phyloP scores from a whole-genome alignment of 2,797 vertebrate species.

The Epinephelus awoara region DNA sequence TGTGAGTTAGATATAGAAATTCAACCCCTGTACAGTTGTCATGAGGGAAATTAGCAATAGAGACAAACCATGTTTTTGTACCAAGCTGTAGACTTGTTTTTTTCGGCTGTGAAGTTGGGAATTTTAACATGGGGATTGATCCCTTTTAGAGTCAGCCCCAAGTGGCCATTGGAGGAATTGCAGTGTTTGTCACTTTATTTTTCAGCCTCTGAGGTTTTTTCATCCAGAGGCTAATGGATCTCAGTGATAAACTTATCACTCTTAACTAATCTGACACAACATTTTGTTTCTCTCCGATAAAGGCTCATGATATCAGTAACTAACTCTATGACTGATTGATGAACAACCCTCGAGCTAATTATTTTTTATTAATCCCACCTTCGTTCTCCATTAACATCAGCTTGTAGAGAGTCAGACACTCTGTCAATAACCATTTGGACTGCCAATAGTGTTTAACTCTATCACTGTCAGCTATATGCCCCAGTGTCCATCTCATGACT shows the following conservation, averaged over 20 bases:
- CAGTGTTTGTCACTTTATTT: neutral
- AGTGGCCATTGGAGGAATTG: too few species aligned
- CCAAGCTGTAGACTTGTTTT: too few species aligned
- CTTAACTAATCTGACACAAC: neutral
- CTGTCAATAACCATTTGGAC: constrained; percentile 34
- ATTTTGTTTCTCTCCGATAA: constrained; percentile 4
- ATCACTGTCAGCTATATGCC: constrained; percentile 39
- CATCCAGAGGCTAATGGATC: neutral
- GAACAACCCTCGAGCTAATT: neutral
- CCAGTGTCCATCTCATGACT: constrained; percentile 38
- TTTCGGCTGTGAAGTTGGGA: too few species aligned
- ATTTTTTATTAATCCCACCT: constrained; percentile 28
- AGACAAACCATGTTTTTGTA: too few species aligned
- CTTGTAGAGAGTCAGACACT: constrained; percentile 27
- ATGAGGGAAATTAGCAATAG: too few species aligned
- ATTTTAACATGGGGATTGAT: too few species aligned
- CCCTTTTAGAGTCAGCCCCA: too few species aligned
- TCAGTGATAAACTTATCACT: neutral
- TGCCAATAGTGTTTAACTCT: constrained; percentile 47
- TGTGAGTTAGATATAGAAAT: too few species aligned
- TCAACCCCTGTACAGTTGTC: too few species aligned
- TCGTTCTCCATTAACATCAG: constrained; percentile 17
- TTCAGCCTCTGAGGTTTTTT: neutral
- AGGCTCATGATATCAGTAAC: neutral
- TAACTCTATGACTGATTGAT: constrained; percentile 10